These are phyloP conservation scores for Panthera uncia DNA, from an alignment of 2,113 vertebrate species.

Conservation along the genomic window DNA sequence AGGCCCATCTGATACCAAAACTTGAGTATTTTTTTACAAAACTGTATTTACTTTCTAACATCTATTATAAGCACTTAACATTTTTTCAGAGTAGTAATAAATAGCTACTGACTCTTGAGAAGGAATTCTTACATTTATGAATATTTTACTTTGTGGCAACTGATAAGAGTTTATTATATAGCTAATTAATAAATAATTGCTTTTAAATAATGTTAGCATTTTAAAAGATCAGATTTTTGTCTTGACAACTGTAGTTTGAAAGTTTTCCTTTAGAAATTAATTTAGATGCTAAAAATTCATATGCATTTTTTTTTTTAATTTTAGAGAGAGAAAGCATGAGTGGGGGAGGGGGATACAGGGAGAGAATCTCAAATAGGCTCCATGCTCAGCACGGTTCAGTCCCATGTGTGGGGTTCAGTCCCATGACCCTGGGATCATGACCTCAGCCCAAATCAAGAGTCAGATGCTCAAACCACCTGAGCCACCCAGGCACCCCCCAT, in stretches of 20 bases:
- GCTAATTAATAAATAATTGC: constrained; percentile 11
- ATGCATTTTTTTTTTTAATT: neutral
- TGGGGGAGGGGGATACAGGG: too few relatives aligned
- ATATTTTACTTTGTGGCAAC: constrained; percentile 29
- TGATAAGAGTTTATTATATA: neutral
- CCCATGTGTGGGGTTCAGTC: too few relatives aligned
- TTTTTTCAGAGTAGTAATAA: constrained; percentile 21
- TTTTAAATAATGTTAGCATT: constrained; percentile 23
- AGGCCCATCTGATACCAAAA: neutral
- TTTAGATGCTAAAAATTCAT: constrained; percentile 23
- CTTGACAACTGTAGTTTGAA: constrained; percentile 21
- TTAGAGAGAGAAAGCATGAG: too few relatives aligned
- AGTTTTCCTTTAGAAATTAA: constrained; percentile 35
- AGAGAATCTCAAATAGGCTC: too few relatives aligned
- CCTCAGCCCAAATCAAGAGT: too few relatives aligned
- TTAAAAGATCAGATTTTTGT: constrained; percentile 31
- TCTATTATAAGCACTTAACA: neutral
- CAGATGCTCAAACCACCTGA: too few relatives aligned
- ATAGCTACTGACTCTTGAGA: neutral
- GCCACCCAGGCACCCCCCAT: neutral
- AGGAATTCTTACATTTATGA: constrained; percentile 9
- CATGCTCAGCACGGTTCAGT: too few relatives aligned
- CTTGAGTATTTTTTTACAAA: neutral
- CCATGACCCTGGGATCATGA: too few relatives aligned
- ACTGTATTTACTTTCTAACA: neutral